phyloP scores from a whole-genome alignment of 2,113 vertebrate species.

The Plestiodon gilberti region DNA sequence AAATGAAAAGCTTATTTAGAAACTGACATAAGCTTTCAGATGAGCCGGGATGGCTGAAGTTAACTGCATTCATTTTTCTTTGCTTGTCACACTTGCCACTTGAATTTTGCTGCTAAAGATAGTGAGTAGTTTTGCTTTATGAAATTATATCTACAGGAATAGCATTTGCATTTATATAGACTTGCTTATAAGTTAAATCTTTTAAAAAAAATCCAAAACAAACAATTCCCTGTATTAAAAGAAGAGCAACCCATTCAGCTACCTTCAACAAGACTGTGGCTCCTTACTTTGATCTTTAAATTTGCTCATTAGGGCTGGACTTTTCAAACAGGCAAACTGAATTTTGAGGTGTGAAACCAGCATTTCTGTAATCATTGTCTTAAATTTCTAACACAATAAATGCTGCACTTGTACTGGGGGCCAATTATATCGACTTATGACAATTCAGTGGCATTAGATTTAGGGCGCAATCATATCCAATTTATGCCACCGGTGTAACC shows the following conservation, averaged over 20 bases:
- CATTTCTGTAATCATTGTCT: not conserved
- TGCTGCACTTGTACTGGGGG: not conserved
- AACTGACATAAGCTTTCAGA: conserved; percentile 81
- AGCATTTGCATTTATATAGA: conserved; percentile 78
- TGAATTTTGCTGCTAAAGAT: conserved; percentile 80
- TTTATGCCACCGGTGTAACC: too few relatives aligned
- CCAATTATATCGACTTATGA: not conserved
- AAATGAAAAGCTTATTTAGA: conserved; percentile 86
- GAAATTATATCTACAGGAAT: conserved; percentile 77
- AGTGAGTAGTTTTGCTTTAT: conserved; percentile 79
- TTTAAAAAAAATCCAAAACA: conserved; percentile 56
- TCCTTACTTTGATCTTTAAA: not conserved
- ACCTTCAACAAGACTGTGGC: not conserved
- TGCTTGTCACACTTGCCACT: conserved; percentile 81
- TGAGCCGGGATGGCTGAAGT: conserved; percentile 79
- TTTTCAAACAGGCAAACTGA: not conserved
- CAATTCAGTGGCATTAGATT: too few relatives aligned
- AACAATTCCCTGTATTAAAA: conserved; percentile 47
- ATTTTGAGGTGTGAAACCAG: not conserved
- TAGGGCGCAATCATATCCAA: too few relatives aligned
- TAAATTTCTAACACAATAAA: not conserved
- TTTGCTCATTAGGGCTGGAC: not conserved
- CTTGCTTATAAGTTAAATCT: conserved; percentile 70
- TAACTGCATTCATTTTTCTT: conserved; percentile 82
- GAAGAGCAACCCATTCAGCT: not conserved